Conservation (phyloP, 2,797 vertebrate species). For the Luscinia megarhynchos region DNA sequence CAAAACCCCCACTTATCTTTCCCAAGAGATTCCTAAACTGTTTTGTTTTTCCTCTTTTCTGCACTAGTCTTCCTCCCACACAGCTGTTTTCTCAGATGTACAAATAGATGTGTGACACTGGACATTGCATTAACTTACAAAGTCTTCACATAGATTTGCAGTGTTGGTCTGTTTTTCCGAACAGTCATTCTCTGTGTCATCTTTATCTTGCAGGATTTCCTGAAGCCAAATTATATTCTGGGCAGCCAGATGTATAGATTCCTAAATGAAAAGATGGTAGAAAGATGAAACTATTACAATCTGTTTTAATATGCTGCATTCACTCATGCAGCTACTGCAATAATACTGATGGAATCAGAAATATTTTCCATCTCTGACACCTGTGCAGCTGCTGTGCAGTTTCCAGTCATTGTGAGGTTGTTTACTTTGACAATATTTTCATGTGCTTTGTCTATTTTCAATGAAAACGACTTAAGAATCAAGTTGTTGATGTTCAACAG, state of each 20-base stretch:
- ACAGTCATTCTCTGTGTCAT: constrained; percentile 69
- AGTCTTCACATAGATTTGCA: constrained; percentile 82
- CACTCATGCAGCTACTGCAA: background rate
- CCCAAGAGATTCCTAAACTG: background rate
- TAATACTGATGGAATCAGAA: background rate
- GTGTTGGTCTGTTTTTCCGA: constrained; percentile 65
- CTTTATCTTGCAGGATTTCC: constrained; percentile 80
- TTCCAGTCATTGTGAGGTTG: background rate
- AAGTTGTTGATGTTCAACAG: background rate
- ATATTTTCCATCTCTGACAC: background rate
- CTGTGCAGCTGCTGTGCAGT: background rate
- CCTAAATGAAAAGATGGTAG: constrained; percentile 76
- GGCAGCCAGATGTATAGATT: constrained; percentile 83
- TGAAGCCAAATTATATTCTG: constrained; percentile 83
- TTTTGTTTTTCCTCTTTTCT: background rate
- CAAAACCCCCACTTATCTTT: background rate
- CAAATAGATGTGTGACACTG: background rate
- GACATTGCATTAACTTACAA: constrained; percentile 82
- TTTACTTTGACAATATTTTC: background rate
- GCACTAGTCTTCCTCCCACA: background rate
- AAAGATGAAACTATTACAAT: background rate
- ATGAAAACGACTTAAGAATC: background rate
- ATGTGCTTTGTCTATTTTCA: background rate
- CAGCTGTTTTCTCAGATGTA: background rate
- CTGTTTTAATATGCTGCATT: background rate